Base-by-base conservation (phyloP, 2,888 invertebrate species). In the Geotrupes spiniger region DNA sequence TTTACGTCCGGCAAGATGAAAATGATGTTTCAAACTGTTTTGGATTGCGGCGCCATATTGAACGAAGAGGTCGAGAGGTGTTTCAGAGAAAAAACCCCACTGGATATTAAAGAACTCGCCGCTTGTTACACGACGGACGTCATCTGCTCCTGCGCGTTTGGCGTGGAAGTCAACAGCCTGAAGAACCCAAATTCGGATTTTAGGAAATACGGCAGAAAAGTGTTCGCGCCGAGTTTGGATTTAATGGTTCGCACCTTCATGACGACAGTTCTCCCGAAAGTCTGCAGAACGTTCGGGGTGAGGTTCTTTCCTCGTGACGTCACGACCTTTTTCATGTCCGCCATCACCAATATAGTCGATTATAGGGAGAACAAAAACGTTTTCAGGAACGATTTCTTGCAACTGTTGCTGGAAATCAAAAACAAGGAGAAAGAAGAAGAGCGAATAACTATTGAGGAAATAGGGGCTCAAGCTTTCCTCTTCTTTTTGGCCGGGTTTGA, bases 401-500 rank as follows among this genome's bases (percentile, higher is more conserved):
- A 47, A 26, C 28, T 47, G 8, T 16, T 47, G n/a, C 21, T 39
- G 11, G 31, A 47, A 26, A 41, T 47, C 11, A 17, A 27, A 21
- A 15, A 41, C 33, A 25, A 36, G n/a, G n/a, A n/a, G n/a, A n/a
- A n/a, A n/a, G n/a, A n/a, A 6, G 25, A 15, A 25, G 9, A 9
- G 4, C n/a, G 29, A n/a, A 11, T 47, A 14, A 63, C 60, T 2
- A 36, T 57, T 1, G 6, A 60, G 10, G 62, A 65, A 49, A 61
- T 59, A 10, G 61, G 61, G 1, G 66, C 70, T 0, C 70, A 69
- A 41, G 59, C 64, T 2, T 65, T 47, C 3, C 33, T 65, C 0
- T 67, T 68, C 26, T 65, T 60, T 26, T 11, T 63, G 11, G 74
- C 69, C 14, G 73, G 74, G 2, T 73, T 68, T 42, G 73, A 73